These are phyloP conservation scores for Corbicula japonica DNA, from an alignment of 2,888 invertebrate species.

Conservation along the genomic window DNA sequence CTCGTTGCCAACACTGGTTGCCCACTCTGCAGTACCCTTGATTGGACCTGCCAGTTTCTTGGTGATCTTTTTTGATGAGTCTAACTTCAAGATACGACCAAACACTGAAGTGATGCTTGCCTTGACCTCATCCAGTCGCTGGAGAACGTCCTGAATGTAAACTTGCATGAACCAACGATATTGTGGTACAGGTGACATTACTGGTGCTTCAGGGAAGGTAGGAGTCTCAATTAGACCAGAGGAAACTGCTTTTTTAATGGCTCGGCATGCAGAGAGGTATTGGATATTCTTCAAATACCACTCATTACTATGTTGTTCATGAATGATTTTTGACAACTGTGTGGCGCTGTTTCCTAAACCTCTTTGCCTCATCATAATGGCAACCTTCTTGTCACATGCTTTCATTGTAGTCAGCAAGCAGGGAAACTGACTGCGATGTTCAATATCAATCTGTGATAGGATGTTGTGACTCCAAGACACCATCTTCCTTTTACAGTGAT, in stretches of 20 bases:
- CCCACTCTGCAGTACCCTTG: slow-evolving; percentile 66
- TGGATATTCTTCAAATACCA: slow-evolving; percentile 31
- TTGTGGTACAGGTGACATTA: slow-evolving; percentile 40
- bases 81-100: slow-evolving; percentile 69
- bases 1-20: slow-evolving; percentile 73
- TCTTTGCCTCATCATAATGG: slow-evolving; percentile 55
- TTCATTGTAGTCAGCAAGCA: slow-evolving; percentile 57
- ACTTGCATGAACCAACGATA: slow-evolving; percentile 65
- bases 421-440: slow-evolving; percentile 57
- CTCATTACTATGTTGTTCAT: slow-evolving; percentile 64
- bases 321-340: slow-evolving; percentile 46
- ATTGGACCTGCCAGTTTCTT: slow-evolving; percentile 65
- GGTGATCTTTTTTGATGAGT: slow-evolving; percentile 69
- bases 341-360: slow-evolving; percentile 67
- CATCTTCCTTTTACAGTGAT: slow-evolving; percentile 50
- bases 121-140: slow-evolving; percentile 59
- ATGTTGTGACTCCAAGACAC: slow-evolving; percentile 56
- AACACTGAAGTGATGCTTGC: slow-evolving; percentile 68
- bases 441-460: slow-evolving; percentile 60
- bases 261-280: slow-evolving; percentile 53
- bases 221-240: slow-evolving; percentile 4
- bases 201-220: slow-evolving; percentile 44
- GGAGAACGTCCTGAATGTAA: slow-evolving; percentile 54
- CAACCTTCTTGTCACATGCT: slow-evolving; percentile 64
- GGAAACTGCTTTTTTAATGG: slow-evolving; percentile 15